Percentiles rank a stretch among this genome's conserved stretches.
phyloP scores from a whole-genome alignment of 2,888 invertebrate genomes.

The Eulithis prunata region DNA sequence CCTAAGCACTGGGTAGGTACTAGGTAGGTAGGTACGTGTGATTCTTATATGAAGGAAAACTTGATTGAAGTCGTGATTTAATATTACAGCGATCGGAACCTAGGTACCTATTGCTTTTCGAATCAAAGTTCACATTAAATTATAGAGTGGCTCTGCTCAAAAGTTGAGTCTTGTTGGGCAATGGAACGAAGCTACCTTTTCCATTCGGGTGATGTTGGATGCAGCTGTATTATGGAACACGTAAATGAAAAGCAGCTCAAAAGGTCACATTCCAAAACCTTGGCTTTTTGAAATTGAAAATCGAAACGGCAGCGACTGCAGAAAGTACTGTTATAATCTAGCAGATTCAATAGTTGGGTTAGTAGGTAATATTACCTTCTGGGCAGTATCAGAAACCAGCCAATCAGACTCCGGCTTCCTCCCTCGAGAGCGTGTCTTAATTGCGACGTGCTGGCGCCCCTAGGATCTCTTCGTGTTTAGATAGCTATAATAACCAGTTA shows the following conservation, averaged over 20 bases:
- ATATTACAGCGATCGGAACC: neutral
- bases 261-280: too few species aligned
- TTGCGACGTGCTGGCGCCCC: neutral
- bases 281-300: too few species aligned
- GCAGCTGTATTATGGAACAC: too few species aligned
- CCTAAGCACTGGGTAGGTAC: neutral
- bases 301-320: too few species aligned
- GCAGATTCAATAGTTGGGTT: too few species aligned
- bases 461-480: neutral
- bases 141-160: neutral
- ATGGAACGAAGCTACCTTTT: too few species aligned
- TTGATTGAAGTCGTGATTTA: conserved; percentile 17
- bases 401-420: conserved; percentile 2
- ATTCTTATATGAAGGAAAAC: conserved; percentile 1
- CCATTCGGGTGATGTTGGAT: too few species aligned
- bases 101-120: neutral
- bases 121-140: neutral
- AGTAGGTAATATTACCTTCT: too few species aligned
- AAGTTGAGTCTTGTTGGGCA: too few species aligned
- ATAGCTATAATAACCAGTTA: neutral
- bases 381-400: neutral
- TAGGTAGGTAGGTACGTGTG: neutral
- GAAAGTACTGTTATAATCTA: too few species aligned
- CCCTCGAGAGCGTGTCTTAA: conserved; percentile 1
- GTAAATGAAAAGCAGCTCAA: too few species aligned